Evolutionary conservation across 2,797 vertebrate species (phyloP), one percentile per base, ranked within the genome.

Genomic region (Holocentrus rufus): DNA sequence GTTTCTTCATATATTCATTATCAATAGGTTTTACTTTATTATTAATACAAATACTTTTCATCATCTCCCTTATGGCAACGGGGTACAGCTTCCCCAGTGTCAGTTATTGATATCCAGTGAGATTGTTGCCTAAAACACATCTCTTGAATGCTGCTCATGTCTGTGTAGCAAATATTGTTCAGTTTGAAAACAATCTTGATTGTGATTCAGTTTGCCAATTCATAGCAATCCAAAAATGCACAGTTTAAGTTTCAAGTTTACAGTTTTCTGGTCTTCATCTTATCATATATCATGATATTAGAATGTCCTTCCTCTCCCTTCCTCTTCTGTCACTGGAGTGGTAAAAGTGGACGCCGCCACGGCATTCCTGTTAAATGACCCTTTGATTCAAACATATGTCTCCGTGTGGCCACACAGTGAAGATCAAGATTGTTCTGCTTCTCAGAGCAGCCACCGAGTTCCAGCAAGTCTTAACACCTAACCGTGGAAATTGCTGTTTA

Each of bases 91-190:
- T 62, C 86, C 91, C 75, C 72, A 52, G 76, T 80, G 81, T 89
- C 91, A 87, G 90, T 88, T 77, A 92, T 81, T 93, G 94, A 95
- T 95, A 94, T 92, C 94, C 82, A 86, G 76, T 90, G 90, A 93
- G 93, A 76, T 94, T 89, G 90, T 89, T 91, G 93, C 90, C 93
- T 92, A 93, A 90, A n/a, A 90, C 34, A 87, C 86, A 90, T 92
- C 91, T 93, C 82, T 91, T 88, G 91, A 93, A 86, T 85, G 89
- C 91, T 91, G 89, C 86, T 89, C 91, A 86, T 87, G 89, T 93
- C 87, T 86, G 83, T 62, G 85, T 84, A 90, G 90, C 91, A 82
- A 91, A 90, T 85, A 88, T 88, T 86, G 90, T 84, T 89, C 88
- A 88, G 86, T 88, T 84, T 81, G 87, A 92, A 93, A 95, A 94